phyloP scores from a whole-genome alignment of 2,888 invertebrate genomes.

The Autographa gamma region DNA sequence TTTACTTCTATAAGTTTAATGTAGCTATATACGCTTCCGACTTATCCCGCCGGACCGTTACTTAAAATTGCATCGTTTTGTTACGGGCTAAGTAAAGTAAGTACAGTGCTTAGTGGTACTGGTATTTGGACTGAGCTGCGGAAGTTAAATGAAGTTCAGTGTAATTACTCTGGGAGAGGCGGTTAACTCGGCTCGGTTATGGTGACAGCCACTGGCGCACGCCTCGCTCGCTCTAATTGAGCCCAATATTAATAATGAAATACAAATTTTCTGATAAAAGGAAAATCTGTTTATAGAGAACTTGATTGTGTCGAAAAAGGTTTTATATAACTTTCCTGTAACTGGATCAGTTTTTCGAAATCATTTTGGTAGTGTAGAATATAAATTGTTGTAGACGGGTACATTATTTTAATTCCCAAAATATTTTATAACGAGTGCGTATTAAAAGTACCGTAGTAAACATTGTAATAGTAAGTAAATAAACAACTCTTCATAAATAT shows the following conservation, averaged over 20 bases:
- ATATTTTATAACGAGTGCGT: slow-evolving; percentile 5
- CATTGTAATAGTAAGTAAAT: slow-evolving; percentile 14
- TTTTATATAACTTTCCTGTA: neutral
- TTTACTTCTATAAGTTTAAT: slow-evolving; percentile 66
- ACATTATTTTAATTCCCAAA: neutral
- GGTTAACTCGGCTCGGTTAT: slow-evolving; percentile 81
- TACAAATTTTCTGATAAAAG: slow-evolving; percentile 51
- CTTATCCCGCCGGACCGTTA: slow-evolving; percentile 78
- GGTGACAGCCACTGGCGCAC: slow-evolving; percentile 76
- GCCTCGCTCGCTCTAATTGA: slow-evolving; percentile 70
- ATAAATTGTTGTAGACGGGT: too few relatives aligned
- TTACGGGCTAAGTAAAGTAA: slow-evolving; percentile 82
- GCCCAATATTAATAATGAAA: slow-evolving; percentile 71
- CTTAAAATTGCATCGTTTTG: slow-evolving; percentile 85
- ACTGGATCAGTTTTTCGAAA: neutral
- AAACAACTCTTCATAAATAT: slow-evolving; percentile 28
- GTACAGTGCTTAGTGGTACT: slow-evolving; percentile 83
- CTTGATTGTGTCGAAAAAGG: slow-evolving; percentile 6
- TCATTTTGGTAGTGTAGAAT: neutral
- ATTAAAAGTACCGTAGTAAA: neutral
- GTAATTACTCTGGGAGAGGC: slow-evolving; percentile 85
- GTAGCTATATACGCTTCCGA: slow-evolving; percentile 70
- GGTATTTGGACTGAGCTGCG: slow-evolving; percentile 84
- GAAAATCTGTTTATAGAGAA: slow-evolving; percentile 9
- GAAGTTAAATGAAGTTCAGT: slow-evolving; percentile 87